Conservation (phyloP, 2,888 invertebrate genomes). For the Patella pellucida region DNA sequence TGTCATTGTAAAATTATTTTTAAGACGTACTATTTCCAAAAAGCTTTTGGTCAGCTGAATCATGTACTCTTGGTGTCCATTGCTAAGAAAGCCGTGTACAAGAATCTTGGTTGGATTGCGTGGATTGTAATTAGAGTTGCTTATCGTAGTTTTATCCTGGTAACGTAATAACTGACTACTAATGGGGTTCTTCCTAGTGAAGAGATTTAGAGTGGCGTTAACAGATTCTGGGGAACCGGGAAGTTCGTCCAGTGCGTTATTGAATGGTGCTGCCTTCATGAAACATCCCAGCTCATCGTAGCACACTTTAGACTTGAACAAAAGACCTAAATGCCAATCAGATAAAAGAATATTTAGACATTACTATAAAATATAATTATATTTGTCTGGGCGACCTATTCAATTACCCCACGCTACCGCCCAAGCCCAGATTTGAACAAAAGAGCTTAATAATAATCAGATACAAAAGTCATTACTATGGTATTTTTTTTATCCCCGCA, state of each 20-base stretch:
- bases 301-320: constrained; percentile 42
- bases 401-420: constrained; percentile 24
- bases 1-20: background rate
- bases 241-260: constrained; percentile 46
- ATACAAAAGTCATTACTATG: too few relatives aligned
- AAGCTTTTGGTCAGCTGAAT: constrained; percentile 92
- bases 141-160: constrained; percentile 80
- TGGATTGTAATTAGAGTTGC: constrained; percentile 83
- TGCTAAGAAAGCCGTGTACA: constrained; percentile 88
- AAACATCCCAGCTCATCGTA: constrained; percentile 57
- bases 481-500: too few relatives aligned
- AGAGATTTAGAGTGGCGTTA: constrained; percentile 84
- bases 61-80: constrained; percentile 90
- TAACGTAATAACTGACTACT: constrained; percentile 66
- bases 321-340: background rate
- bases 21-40: constrained; percentile 83
- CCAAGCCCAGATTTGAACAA: too few relatives aligned
- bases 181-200: constrained; percentile 70
- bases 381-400: background rate
- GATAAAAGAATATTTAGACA: too few relatives aligned
- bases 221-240: constrained; percentile 47
- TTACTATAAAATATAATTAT: too few relatives aligned
- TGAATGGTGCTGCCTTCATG: constrained; percentile 42
- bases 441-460: too few relatives aligned
- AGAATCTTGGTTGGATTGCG: constrained; percentile 87